Percentiles rank a stretch among this genome's conserved stretches.
phyloP scores from a whole-genome alignment of 2,113 vertebrate genomes.

The Scartelaos histophorus region DNA sequence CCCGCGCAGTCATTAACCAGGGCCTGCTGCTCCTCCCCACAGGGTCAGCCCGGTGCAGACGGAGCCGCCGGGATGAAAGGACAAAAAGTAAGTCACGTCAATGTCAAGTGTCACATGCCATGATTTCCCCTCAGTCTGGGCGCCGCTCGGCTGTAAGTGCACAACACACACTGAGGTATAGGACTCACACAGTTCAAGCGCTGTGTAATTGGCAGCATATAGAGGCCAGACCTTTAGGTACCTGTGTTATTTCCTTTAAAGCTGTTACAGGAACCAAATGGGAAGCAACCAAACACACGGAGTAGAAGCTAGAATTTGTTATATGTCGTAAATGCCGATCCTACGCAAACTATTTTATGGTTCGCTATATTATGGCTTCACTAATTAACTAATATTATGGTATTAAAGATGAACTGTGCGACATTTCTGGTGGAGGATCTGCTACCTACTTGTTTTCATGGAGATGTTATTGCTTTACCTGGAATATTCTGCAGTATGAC shows the following conservation, averaged over 20 bases:
- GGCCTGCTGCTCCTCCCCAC: conserved; percentile 52
- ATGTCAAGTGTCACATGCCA: conserved; percentile 55
- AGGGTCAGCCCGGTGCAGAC: conserved; percentile 76
- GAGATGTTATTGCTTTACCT: no score
- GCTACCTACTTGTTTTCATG: no score
- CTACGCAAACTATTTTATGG: no score
- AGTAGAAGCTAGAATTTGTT: not conserved
- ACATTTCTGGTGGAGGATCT: no score
- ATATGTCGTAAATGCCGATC: no score
- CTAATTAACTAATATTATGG: no score
- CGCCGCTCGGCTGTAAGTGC: conserved; percentile 18
- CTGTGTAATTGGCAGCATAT: conserved; percentile 26
- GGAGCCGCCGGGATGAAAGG: conserved; percentile 76
- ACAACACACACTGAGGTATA: conserved; percentile 8
- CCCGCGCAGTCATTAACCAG: conserved; percentile 59
- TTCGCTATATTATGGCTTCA: no score
- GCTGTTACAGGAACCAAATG: conserved; percentile 10
- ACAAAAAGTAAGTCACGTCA: conserved; percentile 80
- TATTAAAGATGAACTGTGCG: no score
- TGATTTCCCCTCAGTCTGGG: conserved; percentile 39
- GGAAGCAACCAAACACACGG: not conserved
- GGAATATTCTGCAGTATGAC: not conserved
- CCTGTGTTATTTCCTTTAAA: conserved; percentile 22
- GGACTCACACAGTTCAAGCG: conserved; percentile 4
- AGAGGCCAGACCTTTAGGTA: conserved; percentile 20